These are phyloP conservation scores for Lithobates pipiens DNA, from an alignment of 2,797 vertebrate species.

Conservation along the genomic window DNA sequence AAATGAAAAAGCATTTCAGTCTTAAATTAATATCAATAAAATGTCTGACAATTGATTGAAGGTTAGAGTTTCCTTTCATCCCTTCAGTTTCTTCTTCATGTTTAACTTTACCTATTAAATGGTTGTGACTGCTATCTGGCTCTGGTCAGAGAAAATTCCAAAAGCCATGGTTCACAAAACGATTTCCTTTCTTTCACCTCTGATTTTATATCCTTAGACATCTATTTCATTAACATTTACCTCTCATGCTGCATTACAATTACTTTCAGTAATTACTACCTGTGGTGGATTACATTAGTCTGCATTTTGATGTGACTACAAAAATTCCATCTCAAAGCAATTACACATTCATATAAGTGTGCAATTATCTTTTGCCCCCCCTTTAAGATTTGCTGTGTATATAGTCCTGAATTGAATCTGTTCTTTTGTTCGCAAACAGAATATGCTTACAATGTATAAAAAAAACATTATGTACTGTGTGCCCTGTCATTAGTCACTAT, in stretches of 20 bases:
- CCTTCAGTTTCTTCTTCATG: slow-evolving; percentile 78
- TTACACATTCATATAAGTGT: slow-evolving; percentile 63
- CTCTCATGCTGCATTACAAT: slow-evolving; percentile 71
- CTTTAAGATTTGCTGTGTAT: slow-evolving; percentile 56
- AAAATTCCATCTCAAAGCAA: slow-evolving; percentile 71
- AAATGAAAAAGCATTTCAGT: slow-evolving; percentile 74
- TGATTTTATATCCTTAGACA: slow-evolving; percentile 77
- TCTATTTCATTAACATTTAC: slow-evolving; percentile 72
- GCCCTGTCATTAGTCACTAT: slow-evolving; percentile 18
- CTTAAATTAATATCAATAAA: slow-evolving; percentile 73
- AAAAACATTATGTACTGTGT: slow-evolving; percentile 23
- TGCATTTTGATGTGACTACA: slow-evolving; percentile 69
- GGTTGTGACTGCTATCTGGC: slow-evolving; percentile 80
- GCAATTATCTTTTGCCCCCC: slow-evolving; percentile 61
- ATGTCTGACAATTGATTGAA: slow-evolving; percentile 66
- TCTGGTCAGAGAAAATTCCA: slow-evolving; percentile 76
- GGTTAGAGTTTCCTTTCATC: slow-evolving; percentile 76
- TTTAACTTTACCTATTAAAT: slow-evolving; percentile 78
- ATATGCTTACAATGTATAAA: slow-evolving; percentile 12
- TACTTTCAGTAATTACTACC: slow-evolving; percentile 78
- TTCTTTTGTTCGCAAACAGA: slow-evolving; percentile 33
- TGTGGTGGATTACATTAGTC: slow-evolving; percentile 73
- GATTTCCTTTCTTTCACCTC: slow-evolving; percentile 73
- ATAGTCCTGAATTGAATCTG: slow-evolving; percentile 43
- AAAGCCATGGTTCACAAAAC: slow-evolving; percentile 77